Conservation (phyloP, 2,113 vertebrate genomes). For the Pseudorasbora parva region DNA sequence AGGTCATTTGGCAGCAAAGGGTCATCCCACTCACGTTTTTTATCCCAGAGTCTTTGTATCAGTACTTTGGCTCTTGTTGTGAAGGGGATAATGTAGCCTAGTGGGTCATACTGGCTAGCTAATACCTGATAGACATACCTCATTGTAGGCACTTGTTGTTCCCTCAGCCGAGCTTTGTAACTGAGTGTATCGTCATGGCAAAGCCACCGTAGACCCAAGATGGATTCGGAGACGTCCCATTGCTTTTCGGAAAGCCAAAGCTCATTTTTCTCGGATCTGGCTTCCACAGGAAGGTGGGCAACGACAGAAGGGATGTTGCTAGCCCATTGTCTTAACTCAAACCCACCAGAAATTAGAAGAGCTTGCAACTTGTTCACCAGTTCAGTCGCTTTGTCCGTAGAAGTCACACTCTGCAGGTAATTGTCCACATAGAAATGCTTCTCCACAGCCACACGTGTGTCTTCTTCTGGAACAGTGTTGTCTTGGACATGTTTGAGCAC, state of each 20-base stretch:
- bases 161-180: neutral
- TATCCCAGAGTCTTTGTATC: neutral
- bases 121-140: neutral
- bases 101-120: slow-evolving; percentile 18
- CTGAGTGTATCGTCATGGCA: neutral
- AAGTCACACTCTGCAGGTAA: neutral
- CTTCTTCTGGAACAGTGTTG: neutral
- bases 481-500: neutral
- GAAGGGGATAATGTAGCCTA: neutral
- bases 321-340: neutral
- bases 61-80: neutral
- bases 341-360: neutral
- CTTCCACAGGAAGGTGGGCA: neutral
- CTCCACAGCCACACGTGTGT: neutral
- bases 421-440: neutral
- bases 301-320: neutral
- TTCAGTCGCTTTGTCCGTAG: neutral
- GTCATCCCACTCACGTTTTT: neutral
- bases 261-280: neutral
- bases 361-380: neutral
- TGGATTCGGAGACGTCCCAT: neutral
- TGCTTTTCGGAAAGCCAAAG: neutral
- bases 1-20: neutral
- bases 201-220: neutral
- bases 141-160: neutral